Evolutionary conservation across 2,888 invertebrate species (phyloP), one percentile per base, ranked within the genome.

Genomic region (Caprella mutica): DNA sequence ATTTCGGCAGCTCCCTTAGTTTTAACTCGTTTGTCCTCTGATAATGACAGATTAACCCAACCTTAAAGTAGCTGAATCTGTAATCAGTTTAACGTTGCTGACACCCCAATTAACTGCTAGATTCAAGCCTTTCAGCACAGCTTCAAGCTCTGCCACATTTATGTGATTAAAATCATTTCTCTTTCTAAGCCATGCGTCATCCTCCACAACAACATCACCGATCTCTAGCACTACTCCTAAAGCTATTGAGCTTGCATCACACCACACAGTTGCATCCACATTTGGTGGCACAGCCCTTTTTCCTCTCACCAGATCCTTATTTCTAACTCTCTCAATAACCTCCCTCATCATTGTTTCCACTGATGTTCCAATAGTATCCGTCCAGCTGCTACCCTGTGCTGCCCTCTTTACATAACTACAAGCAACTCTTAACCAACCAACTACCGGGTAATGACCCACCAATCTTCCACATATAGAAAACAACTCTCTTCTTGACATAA

Each of bases 161-260:
- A 52, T 52, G 8, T 52, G 52, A 42, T n/a, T 23, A 40, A 2
- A 35, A 42, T 52, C 40, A 42, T 35, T 5, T 8, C n/a, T 52
- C 23, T 52, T 52, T 6, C 26, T 17, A 12, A 52, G 24, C 35
- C 50, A 50, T 17, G 30, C 33, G 14, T 24, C 26, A 33, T 50
- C 50, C 29, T 50, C 4, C 14, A 33, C 50, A 17, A 50, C 50
- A 14, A 30, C 14, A 33, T 5, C 33, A 50, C 3, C 3, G 3
- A 50, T 33, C 21, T 50, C 50, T 33, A 50, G 21, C 2, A 50
- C 33, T 3, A 40, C 3, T 2, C 50, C 50, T n/a, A 33, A 30
- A 33, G 14, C 17, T 9, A 9, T 42, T 17, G n/a, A n/a, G n/a
- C n/a, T n/a, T n/a, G n/a, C n/a, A n/a, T n/a, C n/a, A n/a, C n/a